These are phyloP conservation scores for Lycodopsis pacificus DNA, from an alignment of 2,797 vertebrate genomes.

Conservation along the genomic window DNA sequence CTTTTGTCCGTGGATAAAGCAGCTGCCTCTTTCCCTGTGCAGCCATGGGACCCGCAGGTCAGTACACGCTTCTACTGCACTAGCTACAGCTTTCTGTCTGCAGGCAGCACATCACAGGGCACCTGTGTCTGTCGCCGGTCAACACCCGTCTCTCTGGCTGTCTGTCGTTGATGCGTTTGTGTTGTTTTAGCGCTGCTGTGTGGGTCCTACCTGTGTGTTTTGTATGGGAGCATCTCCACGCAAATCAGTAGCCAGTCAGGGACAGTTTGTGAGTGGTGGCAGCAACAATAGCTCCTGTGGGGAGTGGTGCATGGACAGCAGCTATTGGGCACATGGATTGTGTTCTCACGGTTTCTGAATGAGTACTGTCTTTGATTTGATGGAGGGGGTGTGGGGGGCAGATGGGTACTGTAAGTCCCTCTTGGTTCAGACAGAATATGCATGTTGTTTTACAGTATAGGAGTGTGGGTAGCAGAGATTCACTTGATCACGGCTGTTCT, in stretches of 20 bases:
- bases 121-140: slow-evolving; percentile 35
- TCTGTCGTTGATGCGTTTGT: slow-evolving; percentile 31
- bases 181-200: slow-evolving; percentile 44
- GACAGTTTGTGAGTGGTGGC: slow-evolving; percentile 39
- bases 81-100: slow-evolving; percentile 68
- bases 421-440: not conserved
- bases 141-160: slow-evolving; percentile 50
- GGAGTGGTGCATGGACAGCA: slow-evolving; percentile 51
- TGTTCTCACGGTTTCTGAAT: slow-evolving; percentile 40
- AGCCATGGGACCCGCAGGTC: slow-evolving; percentile 89
- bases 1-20: slow-evolving; percentile 86
- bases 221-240: slow-evolving; percentile 62
- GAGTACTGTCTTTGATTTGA: slow-evolving; percentile 41
- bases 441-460: not conserved
- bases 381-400: not conserved
- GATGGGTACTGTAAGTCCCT: not conserved
- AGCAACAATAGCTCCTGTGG: slow-evolving; percentile 36
- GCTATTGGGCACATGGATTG: slow-evolving; percentile 18
- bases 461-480: slow-evolving; percentile 16
- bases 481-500: slow-evolving; percentile 41
- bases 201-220: slow-evolving; percentile 56
- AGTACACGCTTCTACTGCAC: slow-evolving; percentile 78
- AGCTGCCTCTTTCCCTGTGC: slow-evolving; percentile 84
- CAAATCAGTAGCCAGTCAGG: slow-evolving; percentile 40
- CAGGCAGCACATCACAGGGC: slow-evolving; percentile 43